Conservation (phyloP, 2,888 invertebrate genomes). For the Drosophila colorata region DNA sequence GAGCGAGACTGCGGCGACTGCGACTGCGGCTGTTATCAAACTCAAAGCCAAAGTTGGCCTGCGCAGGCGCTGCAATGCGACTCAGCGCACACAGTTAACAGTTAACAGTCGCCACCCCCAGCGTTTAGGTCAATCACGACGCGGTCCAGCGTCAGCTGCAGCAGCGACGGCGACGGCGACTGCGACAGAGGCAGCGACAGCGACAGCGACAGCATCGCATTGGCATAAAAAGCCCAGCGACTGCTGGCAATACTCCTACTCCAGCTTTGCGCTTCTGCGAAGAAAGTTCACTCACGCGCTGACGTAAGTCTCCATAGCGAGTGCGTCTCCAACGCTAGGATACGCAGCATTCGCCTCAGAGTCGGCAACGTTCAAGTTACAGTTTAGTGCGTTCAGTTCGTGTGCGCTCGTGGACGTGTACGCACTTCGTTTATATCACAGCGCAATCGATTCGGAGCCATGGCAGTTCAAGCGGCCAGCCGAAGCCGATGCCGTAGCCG, state of each 20-base stretch:
- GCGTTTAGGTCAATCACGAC: constrained; percentile 49
- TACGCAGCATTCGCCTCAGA: constrained; percentile 26
- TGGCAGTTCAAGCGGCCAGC: constrained; percentile 52
- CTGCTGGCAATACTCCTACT: constrained; percentile 83
- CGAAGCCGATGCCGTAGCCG: constrained; percentile 11
- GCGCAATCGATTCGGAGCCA: constrained; percentile 64
- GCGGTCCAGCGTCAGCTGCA: constrained; percentile 46
- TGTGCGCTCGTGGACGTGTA: constrained; percentile 73
- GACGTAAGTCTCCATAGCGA: constrained; percentile 31
- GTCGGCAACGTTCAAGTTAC: constrained; percentile 33
- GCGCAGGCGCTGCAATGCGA: constrained; percentile 61
- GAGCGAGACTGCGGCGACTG: constrained; percentile 44
- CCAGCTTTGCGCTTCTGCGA: constrained; percentile 79
- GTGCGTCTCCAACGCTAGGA: constrained; percentile 2
- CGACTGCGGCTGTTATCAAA: constrained; percentile 51
- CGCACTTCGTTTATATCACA: constrained; percentile 54
- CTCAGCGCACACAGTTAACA: constrained; percentile 9
- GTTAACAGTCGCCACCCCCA: constrained; percentile 46
- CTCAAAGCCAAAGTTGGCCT: constrained; percentile 24
- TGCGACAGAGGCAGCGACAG: too few species aligned
- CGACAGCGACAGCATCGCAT: constrained; percentile 28
- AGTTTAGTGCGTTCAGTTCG: constrained; percentile 56
- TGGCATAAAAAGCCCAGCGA: constrained; percentile 83
- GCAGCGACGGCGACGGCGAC: constrained; percentile 20
- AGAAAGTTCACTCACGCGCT: constrained; percentile 66